Conservation (phyloP, 2,797 vertebrate species). For the Sebastes alutus region DNA sequence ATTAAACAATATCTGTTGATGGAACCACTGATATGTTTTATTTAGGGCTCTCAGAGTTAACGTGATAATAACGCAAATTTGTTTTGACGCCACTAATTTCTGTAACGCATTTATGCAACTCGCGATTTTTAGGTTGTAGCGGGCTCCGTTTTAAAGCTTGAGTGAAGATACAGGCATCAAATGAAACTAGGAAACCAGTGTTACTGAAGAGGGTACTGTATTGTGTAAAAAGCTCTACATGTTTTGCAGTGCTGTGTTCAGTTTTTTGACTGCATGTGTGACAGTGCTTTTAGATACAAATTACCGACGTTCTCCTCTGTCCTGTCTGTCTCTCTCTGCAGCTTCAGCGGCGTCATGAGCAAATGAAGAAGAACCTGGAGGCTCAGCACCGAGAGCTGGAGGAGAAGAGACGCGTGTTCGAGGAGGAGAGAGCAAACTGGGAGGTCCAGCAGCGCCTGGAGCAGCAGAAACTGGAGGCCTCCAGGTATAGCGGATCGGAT, state of each 20-base stretch:
- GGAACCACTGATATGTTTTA: not conserved
- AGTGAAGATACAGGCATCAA: too few relatives aligned
- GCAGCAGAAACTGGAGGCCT: conserved; percentile 92
- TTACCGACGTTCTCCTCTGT: not conserved
- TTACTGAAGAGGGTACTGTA: not conserved
- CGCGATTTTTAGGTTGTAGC: too few relatives aligned
- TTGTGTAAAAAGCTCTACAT: not conserved
- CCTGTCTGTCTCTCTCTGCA: conserved; percentile 48
- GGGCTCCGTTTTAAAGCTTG: too few relatives aligned
- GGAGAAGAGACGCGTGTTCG: conserved; percentile 94
- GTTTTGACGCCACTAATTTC: too few relatives aligned
- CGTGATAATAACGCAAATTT: too few relatives aligned
- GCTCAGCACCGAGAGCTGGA: conserved; percentile 97
- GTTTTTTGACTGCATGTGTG: not conserved
- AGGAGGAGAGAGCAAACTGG: conserved; percentile 95
- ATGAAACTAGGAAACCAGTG: not conserved
- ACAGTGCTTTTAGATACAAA: not conserved
- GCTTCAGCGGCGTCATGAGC: conserved; percentile 96
- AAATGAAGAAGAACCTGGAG: conserved; percentile 99
- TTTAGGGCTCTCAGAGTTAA: too few relatives aligned
- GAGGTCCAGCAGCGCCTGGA: conserved; percentile 94
- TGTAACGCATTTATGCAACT: too few relatives aligned
- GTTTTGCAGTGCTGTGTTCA: not conserved
- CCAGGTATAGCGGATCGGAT: conserved; percentile 70
- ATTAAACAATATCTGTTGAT: not conserved